Conservation (phyloP, 2,888 invertebrate genomes). For the Volucella zonaria region DNA sequence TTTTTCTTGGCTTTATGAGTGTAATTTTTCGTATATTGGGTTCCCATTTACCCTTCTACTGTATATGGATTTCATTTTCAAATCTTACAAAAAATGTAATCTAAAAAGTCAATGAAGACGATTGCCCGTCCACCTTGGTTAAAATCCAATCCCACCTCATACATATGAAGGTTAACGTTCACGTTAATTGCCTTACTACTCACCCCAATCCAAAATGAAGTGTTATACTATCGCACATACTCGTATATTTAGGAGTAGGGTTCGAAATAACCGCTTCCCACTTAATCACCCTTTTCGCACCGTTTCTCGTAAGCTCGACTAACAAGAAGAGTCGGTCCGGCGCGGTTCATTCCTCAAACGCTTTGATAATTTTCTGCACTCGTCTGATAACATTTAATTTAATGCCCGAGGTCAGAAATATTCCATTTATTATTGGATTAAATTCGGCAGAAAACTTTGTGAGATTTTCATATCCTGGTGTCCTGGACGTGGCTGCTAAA, state of each 20-base stretch:
- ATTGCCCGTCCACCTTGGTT: too few species aligned
- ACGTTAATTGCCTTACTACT: slow-evolving; percentile 60
- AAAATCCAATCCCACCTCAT: background rate
- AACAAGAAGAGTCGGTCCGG: slow-evolving; percentile 34
- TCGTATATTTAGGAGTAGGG: slow-evolving; percentile 16
- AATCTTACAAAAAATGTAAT: too few species aligned
- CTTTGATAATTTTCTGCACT: slow-evolving; percentile 82
- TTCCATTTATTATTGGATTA: slow-evolving; percentile 83
- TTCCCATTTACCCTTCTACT: too few species aligned
- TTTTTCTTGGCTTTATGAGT: too few species aligned
- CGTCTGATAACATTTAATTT: slow-evolving; percentile 83
- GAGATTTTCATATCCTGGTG: slow-evolving; percentile 69
- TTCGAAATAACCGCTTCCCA: slow-evolving; percentile 31
- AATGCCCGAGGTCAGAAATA: slow-evolving; percentile 83
- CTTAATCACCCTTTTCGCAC: slow-evolving; percentile 45
- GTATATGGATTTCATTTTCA: too few species aligned
- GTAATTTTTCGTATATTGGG: too few species aligned
- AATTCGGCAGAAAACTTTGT: slow-evolving; percentile 81
- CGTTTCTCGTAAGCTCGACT: slow-evolving; percentile 15
- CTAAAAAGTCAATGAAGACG: too few species aligned
- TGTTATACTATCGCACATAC: slow-evolving; percentile 2
- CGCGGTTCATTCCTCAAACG: slow-evolving; percentile 53
- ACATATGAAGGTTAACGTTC: slow-evolving; percentile 1
- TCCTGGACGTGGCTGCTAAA: slow-evolving; percentile 71
- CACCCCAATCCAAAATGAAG: slow-evolving; percentile 18